Percentiles rank a stretch among this genome's conserved stretches.
Evolutionary conservation across 1,140 invertebrate genomes (phyloP).

Genomic region (Drosophila melanica): DNA sequence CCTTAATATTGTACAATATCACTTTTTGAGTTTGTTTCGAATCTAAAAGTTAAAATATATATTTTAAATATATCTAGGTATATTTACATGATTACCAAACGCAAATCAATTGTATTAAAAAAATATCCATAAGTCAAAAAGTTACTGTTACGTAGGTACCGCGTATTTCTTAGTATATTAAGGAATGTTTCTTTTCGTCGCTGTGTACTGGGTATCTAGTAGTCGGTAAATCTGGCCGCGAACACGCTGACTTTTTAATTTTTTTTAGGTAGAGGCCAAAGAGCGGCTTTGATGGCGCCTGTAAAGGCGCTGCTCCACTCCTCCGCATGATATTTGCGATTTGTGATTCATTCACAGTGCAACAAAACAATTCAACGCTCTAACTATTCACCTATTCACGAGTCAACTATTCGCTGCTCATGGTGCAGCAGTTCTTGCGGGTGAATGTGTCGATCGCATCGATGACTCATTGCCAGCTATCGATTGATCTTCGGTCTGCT

Average conservation of each 20-base stretch:
- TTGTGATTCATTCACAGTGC: conserved; percentile 24
- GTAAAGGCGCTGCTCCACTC: neutral
- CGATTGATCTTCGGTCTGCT: conserved; percentile 7
- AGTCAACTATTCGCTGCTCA: neutral
- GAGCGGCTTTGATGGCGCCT: neutral
- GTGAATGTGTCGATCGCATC: neutral
- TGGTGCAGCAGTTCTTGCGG: neutral
- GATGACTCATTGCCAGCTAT: conserved; percentile 5
- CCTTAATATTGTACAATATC: no score
- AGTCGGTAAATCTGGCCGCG: neutral
- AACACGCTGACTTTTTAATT: neutral
- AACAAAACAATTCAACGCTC: neutral
- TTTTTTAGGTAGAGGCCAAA: neutral
- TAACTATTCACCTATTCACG: conserved; percentile 1
- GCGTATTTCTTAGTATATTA: no score
- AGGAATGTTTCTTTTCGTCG: no score
- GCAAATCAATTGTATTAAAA: no score
- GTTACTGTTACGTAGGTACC: no score
- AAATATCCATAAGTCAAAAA: no score
- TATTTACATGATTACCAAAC: no score
- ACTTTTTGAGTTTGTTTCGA: no score
- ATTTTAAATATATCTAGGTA: no score
- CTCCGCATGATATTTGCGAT: neutral
- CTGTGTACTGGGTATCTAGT: neutral
- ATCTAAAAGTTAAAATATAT: no score